These are phyloP conservation scores for Carposina sasakii DNA, from an alignment of 1,140 invertebrate genomes.

Conservation along the genomic window DNA sequence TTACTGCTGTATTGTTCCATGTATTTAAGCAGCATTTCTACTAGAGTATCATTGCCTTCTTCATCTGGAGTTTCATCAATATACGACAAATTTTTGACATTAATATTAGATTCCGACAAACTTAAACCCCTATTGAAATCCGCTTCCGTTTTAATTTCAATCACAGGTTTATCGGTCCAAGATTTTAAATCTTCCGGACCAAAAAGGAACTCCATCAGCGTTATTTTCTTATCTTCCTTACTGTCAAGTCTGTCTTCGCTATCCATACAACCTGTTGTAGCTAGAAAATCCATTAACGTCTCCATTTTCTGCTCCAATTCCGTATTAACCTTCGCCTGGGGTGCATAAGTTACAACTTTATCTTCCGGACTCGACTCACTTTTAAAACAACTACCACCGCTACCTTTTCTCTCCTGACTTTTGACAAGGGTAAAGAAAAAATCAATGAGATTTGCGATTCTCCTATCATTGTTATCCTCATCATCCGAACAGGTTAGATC, in stretches of 20 bases:
- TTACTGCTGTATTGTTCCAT: constrained; percentile 60
- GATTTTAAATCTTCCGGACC: constrained; percentile 50
- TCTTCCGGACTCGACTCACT: constrained; percentile 55
- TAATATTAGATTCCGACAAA: constrained; percentile 56
- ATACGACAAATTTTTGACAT: constrained; percentile 56
- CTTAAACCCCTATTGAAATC: constrained; percentile 39
- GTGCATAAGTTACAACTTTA: constrained; percentile 43
- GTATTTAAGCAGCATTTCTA: constrained; percentile 65
- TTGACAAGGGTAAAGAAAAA: constrained; percentile 68
- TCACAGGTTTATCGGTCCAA: constrained; percentile 47
- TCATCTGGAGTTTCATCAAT: constrained; percentile 67
- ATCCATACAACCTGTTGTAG: constrained; percentile 53
- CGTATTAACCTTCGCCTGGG: constrained; percentile 52
- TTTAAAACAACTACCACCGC: constrained; percentile 65
- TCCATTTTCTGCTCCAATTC: constrained; percentile 67
- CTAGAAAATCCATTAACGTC: constrained; percentile 63
- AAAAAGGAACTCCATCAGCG: constrained; percentile 64
- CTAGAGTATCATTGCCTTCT: constrained; percentile 55
- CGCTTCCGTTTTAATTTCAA: constrained; percentile 40
- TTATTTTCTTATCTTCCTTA: constrained; percentile 60
- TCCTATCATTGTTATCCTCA: constrained; percentile 54
- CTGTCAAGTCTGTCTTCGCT: constrained; percentile 37
- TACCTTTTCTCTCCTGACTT: constrained; percentile 60
- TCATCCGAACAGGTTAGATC: constrained; percentile 51
- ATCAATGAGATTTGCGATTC: constrained; percentile 65